These are phyloP conservation scores for Nannoperca australis DNA, from an alignment of 2,797 vertebrate genomes.

Conservation along the genomic window DNA sequence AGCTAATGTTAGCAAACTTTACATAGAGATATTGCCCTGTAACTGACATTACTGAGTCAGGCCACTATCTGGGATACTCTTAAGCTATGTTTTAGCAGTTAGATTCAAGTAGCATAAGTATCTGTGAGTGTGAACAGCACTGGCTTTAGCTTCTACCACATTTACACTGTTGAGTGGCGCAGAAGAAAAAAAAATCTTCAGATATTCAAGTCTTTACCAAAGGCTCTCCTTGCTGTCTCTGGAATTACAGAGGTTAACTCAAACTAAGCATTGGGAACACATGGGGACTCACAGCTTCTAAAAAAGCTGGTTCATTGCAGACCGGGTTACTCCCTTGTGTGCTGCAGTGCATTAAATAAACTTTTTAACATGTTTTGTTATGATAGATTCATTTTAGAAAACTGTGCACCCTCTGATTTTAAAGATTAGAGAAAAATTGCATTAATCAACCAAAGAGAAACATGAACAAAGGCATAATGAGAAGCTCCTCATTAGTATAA, in stretches of 20 bases:
- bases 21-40: background rate
- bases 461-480: conserved; percentile 6
- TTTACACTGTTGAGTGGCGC: too few species aligned
- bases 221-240: background rate
- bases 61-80: background rate
- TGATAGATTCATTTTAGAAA: conserved; percentile 9
- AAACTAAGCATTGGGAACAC: conserved; percentile 8
- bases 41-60: background rate
- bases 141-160: too few species aligned
- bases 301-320: conserved; percentile 11
- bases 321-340: background rate
- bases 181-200: background rate
- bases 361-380: background rate
- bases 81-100: background rate
- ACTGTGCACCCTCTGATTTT: background rate
- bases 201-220: conserved; percentile 23
- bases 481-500: conserved; percentile 28
- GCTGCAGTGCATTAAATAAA: conserved; percentile 10
- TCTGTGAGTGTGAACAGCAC: too few species aligned
- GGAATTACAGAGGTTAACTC: background rate
- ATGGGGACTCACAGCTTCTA: background rate
- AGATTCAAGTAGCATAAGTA: too few species aligned
- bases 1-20: background rate
- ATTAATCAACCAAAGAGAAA: conserved; percentile 26
- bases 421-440: conserved; percentile 10